Percentiles rank a stretch among this genome's conserved stretches.
Evolutionary conservation across 2,888 invertebrate species (phyloP).

Genomic region (Agriopis marginaria): DNA sequence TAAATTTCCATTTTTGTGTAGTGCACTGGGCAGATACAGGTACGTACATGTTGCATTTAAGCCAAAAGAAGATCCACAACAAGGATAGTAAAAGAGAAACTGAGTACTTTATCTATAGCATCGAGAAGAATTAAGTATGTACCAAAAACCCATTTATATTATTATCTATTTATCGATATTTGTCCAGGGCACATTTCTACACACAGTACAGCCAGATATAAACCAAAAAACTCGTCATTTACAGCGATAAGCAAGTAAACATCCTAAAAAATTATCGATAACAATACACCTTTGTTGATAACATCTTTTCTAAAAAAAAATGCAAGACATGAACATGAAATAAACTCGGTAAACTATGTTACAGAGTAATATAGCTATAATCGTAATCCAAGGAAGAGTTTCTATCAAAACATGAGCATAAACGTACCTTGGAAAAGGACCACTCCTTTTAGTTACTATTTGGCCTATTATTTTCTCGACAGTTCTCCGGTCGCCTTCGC

Average conservation of each 20-base stretch:
- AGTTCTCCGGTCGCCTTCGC: constrained; percentile 95
- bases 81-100: too few species aligned
- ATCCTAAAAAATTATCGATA: constrained; percentile 58
- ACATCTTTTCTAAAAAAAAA: constrained; percentile 26
- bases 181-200: neutral
- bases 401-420: constrained; percentile 59
- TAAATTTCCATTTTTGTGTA: too few species aligned
- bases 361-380: constrained; percentile 1
- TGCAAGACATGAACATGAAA: neutral
- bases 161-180: neutral
- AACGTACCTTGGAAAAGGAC: constrained; percentile 96
- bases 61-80: too few species aligned
- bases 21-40: too few species aligned
- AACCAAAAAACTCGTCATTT: constrained; percentile 14
- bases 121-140: too few species aligned
- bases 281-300: constrained; percentile 64
- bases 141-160: too few species aligned
- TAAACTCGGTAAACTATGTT: neutral
- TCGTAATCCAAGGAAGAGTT: constrained; percentile 21
- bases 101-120: too few species aligned
- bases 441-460: constrained; percentile 94
- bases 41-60: too few species aligned
- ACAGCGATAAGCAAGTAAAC: constrained; percentile 65
- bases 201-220: neutral
- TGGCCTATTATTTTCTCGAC: constrained; percentile 96